Percentiles rank a stretch among this genome's conserved stretches.
Evolutionary conservation across 1,140 invertebrate genomes (phyloP).

Genomic region (Halictus rubicundus): DNA sequence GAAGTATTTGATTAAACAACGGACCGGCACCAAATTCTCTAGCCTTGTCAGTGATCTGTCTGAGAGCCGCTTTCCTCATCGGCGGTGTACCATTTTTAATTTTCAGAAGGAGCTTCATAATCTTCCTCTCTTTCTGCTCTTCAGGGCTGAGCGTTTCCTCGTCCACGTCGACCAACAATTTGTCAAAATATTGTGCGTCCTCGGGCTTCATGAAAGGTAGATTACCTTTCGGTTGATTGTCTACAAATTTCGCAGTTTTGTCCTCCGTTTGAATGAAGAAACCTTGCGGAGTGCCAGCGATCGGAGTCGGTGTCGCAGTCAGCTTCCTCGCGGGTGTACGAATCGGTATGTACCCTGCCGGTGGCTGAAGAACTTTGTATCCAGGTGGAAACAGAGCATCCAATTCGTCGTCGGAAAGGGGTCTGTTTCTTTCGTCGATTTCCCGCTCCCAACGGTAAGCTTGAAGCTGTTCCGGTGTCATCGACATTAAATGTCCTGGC

Average conservation of each 20-base stretch:
- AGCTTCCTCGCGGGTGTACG: constrained; percentile 98
- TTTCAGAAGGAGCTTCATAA: constrained; percentile 98
- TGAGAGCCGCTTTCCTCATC: constrained; percentile 98
- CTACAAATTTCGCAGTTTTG: constrained; percentile 92
- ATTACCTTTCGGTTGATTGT: constrained; percentile 98
- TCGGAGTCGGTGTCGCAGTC: constrained; percentile 98
- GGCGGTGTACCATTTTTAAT: constrained; percentile 99
- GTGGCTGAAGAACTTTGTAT: constrained; percentile 98
- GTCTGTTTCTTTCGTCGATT: constrained; percentile 98
- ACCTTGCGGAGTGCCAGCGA: constrained; percentile 94
- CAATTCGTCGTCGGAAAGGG: constrained; percentile 97
- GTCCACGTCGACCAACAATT: constrained; percentile 98
- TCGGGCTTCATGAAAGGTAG: constrained; percentile 99
- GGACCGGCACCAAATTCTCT: constrained; percentile 99
- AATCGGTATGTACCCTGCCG: constrained; percentile 97
- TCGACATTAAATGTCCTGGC: constrained; percentile 95
- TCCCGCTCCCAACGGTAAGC: constrained; percentile 99
- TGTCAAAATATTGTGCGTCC: constrained; percentile 99
- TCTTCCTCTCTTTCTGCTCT: constrained; percentile 98
- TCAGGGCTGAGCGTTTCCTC: constrained; percentile 97
- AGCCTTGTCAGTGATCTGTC: constrained; percentile 99
- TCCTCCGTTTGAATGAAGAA: constrained; percentile 98
- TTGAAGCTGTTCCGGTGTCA: constrained; percentile 99
- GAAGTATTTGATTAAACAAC: constrained; percentile 99
- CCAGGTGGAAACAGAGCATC: constrained; percentile 98